Evolutionary conservation across 2,113 vertebrate genomes (phyloP).

Genomic region (Microtus richardsoni): DNA sequence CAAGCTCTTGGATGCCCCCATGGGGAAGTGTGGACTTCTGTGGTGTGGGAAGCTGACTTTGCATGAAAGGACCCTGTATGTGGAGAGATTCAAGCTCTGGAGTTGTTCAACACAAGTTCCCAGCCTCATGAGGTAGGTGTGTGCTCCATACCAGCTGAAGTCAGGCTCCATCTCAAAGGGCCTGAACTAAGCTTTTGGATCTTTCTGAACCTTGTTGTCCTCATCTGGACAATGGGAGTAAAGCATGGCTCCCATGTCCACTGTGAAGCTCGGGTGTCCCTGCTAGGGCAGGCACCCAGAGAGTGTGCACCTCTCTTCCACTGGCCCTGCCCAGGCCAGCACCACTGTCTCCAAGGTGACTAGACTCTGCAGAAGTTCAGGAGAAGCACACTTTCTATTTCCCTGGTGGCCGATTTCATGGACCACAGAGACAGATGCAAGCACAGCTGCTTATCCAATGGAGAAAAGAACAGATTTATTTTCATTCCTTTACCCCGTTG

Average conservation of each 20-base stretch:
- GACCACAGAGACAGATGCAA: slow-evolving; percentile 86
- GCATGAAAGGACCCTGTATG: fast-evolving
- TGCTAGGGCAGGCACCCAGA: background rate
- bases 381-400: slow-evolving; percentile 82
- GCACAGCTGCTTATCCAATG: slow-evolving; percentile 86
- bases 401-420: slow-evolving; percentile 87
- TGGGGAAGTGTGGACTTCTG: too few species aligned
- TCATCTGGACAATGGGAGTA: background rate
- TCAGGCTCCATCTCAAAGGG: background rate
- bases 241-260: fast-evolving
- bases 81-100: background rate
- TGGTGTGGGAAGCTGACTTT: fast-evolving
- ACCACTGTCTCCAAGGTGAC: background rate
- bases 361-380: slow-evolving; percentile 80
- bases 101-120: background rate
- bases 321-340: background rate
- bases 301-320: fast-evolving
- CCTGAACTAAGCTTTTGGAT: background rate
- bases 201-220: background rate
- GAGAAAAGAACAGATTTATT: slow-evolving; percentile 86
- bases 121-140: background rate
- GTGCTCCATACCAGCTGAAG: background rate
- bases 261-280: background rate
- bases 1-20: fast-evolving
- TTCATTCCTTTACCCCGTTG: slow-evolving; percentile 84